These are phyloP conservation scores for Idaea dimidiata DNA, from an alignment of 2,888 invertebrate species.

Conservation along the genomic window DNA sequence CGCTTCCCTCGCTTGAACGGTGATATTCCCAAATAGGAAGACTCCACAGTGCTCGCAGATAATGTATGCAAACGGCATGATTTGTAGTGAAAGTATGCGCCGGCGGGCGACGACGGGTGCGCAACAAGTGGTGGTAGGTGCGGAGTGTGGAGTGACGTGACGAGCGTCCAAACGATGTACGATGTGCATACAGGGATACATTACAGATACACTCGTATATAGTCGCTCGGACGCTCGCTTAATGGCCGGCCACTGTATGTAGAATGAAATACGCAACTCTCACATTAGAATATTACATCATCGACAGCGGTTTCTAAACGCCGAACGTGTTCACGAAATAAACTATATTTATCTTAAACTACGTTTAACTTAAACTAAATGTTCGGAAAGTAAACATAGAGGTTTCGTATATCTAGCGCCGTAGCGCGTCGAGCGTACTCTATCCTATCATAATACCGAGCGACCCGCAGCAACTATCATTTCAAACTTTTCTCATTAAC, in stretches of 20 bases:
- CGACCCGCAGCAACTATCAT: constrained; percentile 11
- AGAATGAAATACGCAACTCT: not conserved
- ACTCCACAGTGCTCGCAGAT: not conserved
- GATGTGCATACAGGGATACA: not conserved
- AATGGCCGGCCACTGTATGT: no score
- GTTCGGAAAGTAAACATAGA: not conserved
- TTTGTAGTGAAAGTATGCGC: not conserved
- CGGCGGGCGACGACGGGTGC: not conserved
- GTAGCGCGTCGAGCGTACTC: constrained; percentile 4
- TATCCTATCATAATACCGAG: constrained; percentile 15
- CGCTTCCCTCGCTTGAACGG: not conserved
- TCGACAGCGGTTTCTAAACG: not conserved
- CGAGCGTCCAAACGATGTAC: not conserved
- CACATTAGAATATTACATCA: not conserved
- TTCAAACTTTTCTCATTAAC: constrained; percentile 20
- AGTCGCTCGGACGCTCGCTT: not conserved
- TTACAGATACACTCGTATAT: not conserved
- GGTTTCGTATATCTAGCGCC: no score
- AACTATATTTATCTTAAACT: constrained; percentile 1
- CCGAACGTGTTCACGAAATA: not conserved
- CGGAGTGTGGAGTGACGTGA: not conserved
- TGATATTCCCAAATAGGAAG: not conserved
- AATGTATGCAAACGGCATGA: constrained; percentile 1
- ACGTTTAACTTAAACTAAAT: not conserved
- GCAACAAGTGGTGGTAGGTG: not conserved